These are phyloP conservation scores for Cryptocephalus primarius DNA, from an alignment of 2,888 invertebrate genomes.

Conservation along the genomic window DNA sequence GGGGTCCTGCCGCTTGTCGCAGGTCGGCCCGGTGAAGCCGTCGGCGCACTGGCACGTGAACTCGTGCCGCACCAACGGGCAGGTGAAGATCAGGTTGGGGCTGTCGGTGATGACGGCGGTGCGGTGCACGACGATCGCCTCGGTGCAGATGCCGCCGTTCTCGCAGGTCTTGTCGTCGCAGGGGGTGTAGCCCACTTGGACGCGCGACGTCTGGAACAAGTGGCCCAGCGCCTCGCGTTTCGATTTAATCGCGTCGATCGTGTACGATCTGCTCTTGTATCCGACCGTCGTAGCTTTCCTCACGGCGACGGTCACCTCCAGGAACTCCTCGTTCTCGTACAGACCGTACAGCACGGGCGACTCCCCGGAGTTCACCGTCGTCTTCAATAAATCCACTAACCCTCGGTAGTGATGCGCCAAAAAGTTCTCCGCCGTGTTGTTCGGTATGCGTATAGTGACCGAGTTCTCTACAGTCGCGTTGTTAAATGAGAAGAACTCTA, in stretches of 20 bases:
- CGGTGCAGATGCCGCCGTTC: slow-evolving; percentile 68
- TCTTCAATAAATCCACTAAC: slow-evolving; percentile 59
- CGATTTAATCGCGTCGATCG: slow-evolving; percentile 51
- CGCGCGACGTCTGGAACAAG: slow-evolving; percentile 48
- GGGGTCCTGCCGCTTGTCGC: slow-evolving; percentile 82
- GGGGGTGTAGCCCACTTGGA: slow-evolving; percentile 67
- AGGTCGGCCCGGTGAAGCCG: slow-evolving; percentile 72
- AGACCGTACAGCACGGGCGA: slow-evolving; percentile 63
- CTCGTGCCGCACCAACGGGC: slow-evolving; percentile 67
- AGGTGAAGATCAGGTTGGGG: slow-evolving; percentile 69
- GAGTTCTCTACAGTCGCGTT: slow-evolving; percentile 77
- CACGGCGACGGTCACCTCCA: slow-evolving; percentile 64
- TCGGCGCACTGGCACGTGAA: slow-evolving; percentile 72
- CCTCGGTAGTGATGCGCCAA: slow-evolving; percentile 66
- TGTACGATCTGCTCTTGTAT: slow-evolving; percentile 53
- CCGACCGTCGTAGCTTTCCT: slow-evolving; percentile 38
- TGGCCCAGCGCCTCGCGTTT: slow-evolving; percentile 55
- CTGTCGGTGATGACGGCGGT: slow-evolving; percentile 70
- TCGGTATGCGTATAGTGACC: slow-evolving; percentile 62
- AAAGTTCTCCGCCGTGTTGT: slow-evolving; percentile 64
- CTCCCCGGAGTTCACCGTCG: slow-evolving; percentile 53
- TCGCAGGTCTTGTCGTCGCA: slow-evolving; percentile 63
- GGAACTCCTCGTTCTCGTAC: slow-evolving; percentile 50
- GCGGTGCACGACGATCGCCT: slow-evolving; percentile 56
- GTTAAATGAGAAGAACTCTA: slow-evolving; percentile 71